Evolutionary conservation across 2,797 vertebrate species (phyloP).

Genomic region (Telmatherina bonti): DNA sequence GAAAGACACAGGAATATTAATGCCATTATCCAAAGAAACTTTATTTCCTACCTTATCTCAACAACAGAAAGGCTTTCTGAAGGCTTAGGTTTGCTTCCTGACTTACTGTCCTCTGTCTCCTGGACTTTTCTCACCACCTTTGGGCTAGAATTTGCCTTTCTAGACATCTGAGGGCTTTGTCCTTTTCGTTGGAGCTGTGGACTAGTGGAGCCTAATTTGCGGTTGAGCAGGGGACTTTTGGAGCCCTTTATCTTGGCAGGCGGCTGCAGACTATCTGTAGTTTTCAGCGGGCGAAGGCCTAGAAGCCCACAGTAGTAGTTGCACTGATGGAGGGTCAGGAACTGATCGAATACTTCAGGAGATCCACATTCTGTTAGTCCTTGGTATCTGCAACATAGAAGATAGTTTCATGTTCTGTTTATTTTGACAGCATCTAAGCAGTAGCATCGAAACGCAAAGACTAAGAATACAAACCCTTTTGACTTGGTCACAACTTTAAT

Average conservation of each 20-base stretch:
- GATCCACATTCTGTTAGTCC: slow-evolving; percentile 90
- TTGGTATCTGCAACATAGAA: slow-evolving; percentile 90
- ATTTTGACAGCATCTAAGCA: slow-evolving; percentile 7
- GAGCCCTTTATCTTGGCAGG: slow-evolving; percentile 89
- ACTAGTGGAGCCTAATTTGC: slow-evolving; percentile 90
- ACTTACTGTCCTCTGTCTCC: slow-evolving; percentile 77
- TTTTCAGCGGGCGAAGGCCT: slow-evolving; percentile 85
- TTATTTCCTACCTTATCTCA: slow-evolving; percentile 80
- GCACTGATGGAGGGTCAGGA: slow-evolving; percentile 88
- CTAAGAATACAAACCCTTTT: slow-evolving; percentile 89
- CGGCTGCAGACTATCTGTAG: slow-evolving; percentile 82
- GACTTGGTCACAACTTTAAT: slow-evolving; percentile 92
- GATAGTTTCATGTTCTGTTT: slow-evolving; percentile 9
- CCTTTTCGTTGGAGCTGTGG: slow-evolving; percentile 92
- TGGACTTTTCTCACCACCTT: slow-evolving; percentile 83
- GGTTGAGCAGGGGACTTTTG: slow-evolving; percentile 88
- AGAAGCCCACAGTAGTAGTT: slow-evolving; percentile 92
- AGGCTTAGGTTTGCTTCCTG: slow-evolving; percentile 70
- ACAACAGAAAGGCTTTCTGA: slow-evolving; percentile 74
- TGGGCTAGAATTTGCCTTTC: slow-evolving; percentile 83
- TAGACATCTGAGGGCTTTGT: slow-evolving; percentile 86
- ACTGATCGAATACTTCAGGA: slow-evolving; percentile 91
- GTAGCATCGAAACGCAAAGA: neutral
- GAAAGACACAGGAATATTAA: slow-evolving; percentile 46
- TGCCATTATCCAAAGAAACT: slow-evolving; percentile 17